Percentiles rank a stretch among this genome's conserved stretches.
phyloP scores from a whole-genome alignment of 1,140 invertebrate species.

The Rhopalosiphum padi region DNA sequence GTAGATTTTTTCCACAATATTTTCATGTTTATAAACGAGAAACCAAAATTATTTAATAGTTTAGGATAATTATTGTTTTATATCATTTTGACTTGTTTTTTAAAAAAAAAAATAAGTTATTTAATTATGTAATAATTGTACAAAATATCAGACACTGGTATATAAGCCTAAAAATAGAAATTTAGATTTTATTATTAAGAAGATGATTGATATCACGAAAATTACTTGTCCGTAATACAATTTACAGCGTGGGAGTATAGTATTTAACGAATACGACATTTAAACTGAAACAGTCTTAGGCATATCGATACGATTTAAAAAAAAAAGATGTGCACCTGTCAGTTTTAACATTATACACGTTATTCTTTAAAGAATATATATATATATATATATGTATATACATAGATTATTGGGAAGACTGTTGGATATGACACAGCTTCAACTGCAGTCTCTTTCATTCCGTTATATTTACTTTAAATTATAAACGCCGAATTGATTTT shows the following conservation, averaged over 20 bases:
- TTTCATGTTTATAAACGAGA: background rate
- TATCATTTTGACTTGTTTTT: background rate
- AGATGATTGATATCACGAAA: background rate
- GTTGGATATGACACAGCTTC: constrained; percentile 7
- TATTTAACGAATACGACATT: background rate
- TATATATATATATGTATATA: too few species aligned
- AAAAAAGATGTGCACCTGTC: background rate
- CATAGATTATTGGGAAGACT: background rate
- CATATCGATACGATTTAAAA: background rate
- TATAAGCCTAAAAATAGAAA: background rate
- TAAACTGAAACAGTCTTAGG: background rate
- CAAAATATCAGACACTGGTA: background rate
- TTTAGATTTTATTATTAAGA: background rate
- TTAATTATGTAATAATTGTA: background rate
- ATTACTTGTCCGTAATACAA: background rate
- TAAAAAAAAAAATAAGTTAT: too few species aligned
- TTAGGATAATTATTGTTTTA: background rate
- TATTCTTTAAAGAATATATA: background rate
- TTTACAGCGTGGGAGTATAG: background rate
- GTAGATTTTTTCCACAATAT: background rate
- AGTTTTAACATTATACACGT: background rate
- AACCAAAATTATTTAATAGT: background rate
- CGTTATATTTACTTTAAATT: background rate
- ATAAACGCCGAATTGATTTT: constrained; percentile 6
- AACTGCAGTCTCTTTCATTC: constrained; percentile 7